These are phyloP conservation scores for Pseudoatta argentina DNA, from an alignment of 1,140 invertebrate species.

Conservation along the genomic window DNA sequence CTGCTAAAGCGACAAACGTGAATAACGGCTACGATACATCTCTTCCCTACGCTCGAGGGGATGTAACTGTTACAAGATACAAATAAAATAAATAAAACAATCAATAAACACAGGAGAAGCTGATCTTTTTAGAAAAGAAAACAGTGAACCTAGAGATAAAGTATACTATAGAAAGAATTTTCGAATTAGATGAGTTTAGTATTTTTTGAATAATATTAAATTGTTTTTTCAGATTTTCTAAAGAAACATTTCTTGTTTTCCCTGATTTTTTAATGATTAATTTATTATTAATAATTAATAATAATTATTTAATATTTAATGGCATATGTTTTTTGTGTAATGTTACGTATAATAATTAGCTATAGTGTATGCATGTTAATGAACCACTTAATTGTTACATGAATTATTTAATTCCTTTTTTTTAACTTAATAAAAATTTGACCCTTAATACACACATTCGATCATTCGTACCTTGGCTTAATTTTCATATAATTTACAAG, in stretches of 20 bases:
- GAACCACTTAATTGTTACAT: too few species aligned
- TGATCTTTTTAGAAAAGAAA: background rate
- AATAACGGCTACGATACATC: conserved; percentile 56
- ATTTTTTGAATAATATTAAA: background rate
- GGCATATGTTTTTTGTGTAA: too few species aligned
- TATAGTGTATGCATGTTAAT: too few species aligned
- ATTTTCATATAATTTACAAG: too few species aligned
- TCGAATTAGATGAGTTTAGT: conserved; percentile 4
- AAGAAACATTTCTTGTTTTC: background rate
- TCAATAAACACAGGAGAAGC: conserved; percentile 13
- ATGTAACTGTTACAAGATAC: background rate
- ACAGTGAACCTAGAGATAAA: background rate
- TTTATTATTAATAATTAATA: background rate
- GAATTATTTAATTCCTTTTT: too few species aligned
- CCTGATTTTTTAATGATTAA: background rate
- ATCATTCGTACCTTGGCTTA: too few species aligned
- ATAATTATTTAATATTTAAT: too few species aligned
- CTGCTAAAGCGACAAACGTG: conserved; percentile 69
- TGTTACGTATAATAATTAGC: too few species aligned
- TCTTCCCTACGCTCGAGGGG: conserved; percentile 13
- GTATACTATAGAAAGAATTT: background rate
- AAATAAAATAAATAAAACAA: conserved; percentile 1
- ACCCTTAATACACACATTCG: too few species aligned
- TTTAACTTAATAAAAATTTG: too few species aligned
- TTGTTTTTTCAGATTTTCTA: background rate